Percentiles rank a stretch among this genome's conserved stretches.
phyloP scores from a whole-genome alignment of 37 sponge, comb jelly and placozoan species.

The Theonella swinhoei region DNA sequence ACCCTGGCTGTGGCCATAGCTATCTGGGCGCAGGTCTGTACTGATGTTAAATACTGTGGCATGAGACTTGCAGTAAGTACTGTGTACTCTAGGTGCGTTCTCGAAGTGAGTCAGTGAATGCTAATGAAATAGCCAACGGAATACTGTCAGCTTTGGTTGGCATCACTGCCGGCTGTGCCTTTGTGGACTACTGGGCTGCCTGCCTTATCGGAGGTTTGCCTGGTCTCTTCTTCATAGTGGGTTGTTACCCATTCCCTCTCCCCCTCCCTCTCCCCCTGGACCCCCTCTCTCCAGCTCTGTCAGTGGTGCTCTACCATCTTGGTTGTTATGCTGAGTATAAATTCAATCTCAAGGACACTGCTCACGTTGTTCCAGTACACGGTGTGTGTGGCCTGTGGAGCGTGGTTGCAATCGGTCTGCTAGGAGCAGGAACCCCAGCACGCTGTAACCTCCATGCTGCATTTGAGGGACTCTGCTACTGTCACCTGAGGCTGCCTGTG shows the following conservation, averaged over 20 bases:
- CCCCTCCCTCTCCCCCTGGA: not conserved
- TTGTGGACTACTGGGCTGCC: constrained; percentile 75
- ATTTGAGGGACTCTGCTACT: constrained; percentile 84
- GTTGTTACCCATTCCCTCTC: not conserved
- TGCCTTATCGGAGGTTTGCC: constrained; percentile 81
- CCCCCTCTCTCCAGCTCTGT: constrained; percentile 39
- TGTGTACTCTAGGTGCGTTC: constrained; percentile 48
- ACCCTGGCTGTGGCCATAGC: constrained; percentile 76
- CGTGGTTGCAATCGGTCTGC: constrained; percentile 66
- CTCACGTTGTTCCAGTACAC: constrained; percentile 88
- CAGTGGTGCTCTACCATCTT: constrained; percentile 84
- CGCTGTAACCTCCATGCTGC: constrained; percentile 80
- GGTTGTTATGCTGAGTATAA: constrained; percentile 88
- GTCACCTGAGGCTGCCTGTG: constrained; percentile 66
- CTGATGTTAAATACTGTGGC: not conserved
- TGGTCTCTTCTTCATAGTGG: not conserved
- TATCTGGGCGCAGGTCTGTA: constrained; percentile 76
- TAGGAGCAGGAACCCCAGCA: not conserved
- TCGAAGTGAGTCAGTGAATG: constrained; percentile 77
- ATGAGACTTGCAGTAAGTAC: not conserved
- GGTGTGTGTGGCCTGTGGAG: constrained; percentile 89
- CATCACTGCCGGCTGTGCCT: constrained; percentile 89
- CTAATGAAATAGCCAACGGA: constrained; percentile 94
- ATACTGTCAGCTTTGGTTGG: constrained; percentile 87
- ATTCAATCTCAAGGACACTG: constrained; percentile 81